A percentile compares a stretch with the other conserved stretches of the same genome.
Conservation (phyloP, 2,888 invertebrate species). For the Drosophila putrida region DNA sequence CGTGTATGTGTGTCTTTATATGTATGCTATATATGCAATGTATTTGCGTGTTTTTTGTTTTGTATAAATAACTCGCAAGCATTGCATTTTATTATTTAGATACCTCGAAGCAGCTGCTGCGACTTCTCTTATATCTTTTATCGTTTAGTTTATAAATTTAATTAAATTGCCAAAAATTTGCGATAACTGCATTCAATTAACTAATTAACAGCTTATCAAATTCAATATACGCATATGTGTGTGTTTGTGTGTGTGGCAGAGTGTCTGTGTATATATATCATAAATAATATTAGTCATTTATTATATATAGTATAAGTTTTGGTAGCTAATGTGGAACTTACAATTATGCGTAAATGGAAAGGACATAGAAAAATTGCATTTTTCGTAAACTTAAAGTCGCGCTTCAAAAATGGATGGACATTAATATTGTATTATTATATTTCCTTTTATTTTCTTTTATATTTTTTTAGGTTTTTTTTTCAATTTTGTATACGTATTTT, state of each 20-base stretch:
- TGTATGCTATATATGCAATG: constrained; percentile 37
- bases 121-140: constrained; percentile 28
- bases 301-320: constrained; percentile 33
- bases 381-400: constrained; percentile 75
- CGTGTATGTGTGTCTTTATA: constrained; percentile 44
- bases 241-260: constrained; percentile 10
- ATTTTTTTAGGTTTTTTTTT: constrained; percentile 14
- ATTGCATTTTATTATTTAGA: constrained; percentile 66
- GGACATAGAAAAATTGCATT: constrained; percentile 77
- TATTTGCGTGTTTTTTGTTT: constrained; percentile 7
- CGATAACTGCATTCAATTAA: constrained; percentile 71
- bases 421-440: constrained; percentile 47
- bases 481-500: constrained; percentile 29
- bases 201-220: constrained; percentile 77
- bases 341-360: constrained; percentile 65
- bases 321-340: constrained; percentile 57
- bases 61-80: constrained; percentile 73
- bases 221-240: constrained; percentile 18
- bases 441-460: neutral
- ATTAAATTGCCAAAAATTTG: constrained; percentile 52
- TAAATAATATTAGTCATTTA: constrained; percentile 39
- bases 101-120: constrained; percentile 56
- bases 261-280: constrained; percentile 24
- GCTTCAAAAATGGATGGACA: constrained; percentile 77
- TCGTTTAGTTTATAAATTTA: constrained; percentile 29